phyloP scores from a whole-genome alignment of 2,888 invertebrate species.

The Gymnocheta viridis region DNA sequence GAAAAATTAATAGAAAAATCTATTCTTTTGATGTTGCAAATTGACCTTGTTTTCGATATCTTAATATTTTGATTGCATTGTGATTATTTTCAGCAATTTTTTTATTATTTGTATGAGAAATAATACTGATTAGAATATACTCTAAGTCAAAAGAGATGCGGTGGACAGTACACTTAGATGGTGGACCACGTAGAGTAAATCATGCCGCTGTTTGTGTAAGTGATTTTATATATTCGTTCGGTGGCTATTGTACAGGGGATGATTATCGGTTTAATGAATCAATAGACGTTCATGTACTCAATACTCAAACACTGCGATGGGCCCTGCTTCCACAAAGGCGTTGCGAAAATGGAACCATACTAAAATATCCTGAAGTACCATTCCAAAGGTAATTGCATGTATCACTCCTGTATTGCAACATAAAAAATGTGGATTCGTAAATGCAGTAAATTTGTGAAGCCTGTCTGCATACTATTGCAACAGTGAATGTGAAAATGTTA shows the following conservation, averaged over 20 bases:
- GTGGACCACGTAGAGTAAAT: slow-evolving; percentile 95
- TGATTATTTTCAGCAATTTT: slow-evolving; percentile 15
- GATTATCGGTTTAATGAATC: slow-evolving; percentile 89
- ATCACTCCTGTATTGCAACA: background rate
- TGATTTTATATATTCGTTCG: slow-evolving; percentile 93
- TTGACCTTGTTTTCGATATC: slow-evolving; percentile 62
- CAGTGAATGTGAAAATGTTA: too few species aligned
- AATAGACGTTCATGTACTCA: slow-evolving; percentile 93
- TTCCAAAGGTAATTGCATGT: slow-evolving; percentile 84
- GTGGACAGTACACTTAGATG: slow-evolving; percentile 93
- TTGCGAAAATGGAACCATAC: slow-evolving; percentile 81
- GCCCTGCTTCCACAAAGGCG: slow-evolving; percentile 83
- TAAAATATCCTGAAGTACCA: slow-evolving; percentile 84
- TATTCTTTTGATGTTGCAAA: slow-evolving; percentile 1
- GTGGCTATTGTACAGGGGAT: slow-evolving; percentile 92
- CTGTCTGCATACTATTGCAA: too few species aligned
- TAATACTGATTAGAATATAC: background rate
- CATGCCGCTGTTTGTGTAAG: slow-evolving; percentile 94
- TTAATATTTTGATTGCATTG: slow-evolving; percentile 29
- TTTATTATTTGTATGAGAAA: background rate
- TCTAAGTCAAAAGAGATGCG: slow-evolving; percentile 83
- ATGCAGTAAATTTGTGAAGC: too few species aligned
- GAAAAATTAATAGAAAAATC: background rate
- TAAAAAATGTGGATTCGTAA: too few species aligned
- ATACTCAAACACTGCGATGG: slow-evolving; percentile 87